Conservation (phyloP, 1,140 invertebrate species). For the Zelostemma sp. region DNA sequence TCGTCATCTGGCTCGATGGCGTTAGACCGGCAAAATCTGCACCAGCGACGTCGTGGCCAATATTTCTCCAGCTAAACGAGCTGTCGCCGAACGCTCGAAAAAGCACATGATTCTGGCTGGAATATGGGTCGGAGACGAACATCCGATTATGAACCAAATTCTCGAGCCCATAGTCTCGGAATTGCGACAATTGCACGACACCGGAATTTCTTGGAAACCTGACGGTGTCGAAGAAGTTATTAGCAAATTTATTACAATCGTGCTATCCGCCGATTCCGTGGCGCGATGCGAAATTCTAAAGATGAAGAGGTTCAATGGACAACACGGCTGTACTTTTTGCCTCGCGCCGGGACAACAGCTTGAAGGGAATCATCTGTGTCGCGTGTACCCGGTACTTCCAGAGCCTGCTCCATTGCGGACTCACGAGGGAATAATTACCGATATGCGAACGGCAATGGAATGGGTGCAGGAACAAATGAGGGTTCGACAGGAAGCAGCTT, state of each 20-base stretch:
- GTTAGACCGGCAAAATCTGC: slow-evolving; percentile 20
- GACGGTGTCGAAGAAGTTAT: background rate
- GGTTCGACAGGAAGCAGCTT: no score
- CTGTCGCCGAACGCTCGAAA: slow-evolving; percentile 31
- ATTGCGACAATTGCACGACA: slow-evolving; percentile 6
- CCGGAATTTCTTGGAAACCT: slow-evolving; percentile 33
- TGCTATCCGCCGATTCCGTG: slow-evolving; percentile 19
- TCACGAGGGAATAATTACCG: no score
- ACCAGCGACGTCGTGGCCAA: slow-evolving; percentile 12
- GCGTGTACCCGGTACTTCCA: no score
- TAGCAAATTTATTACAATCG: slow-evolving; percentile 19
- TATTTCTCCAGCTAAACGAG: slow-evolving; percentile 27
- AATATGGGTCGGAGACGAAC: slow-evolving; percentile 17
- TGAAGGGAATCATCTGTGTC: no score
- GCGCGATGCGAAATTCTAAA: slow-evolving; percentile 11
- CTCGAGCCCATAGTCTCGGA: slow-evolving; percentile 18
- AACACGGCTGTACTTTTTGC: slow-evolving; percentile 17
- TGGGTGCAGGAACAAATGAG: no score
- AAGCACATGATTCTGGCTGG: slow-evolving; percentile 34
- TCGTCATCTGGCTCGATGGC: slow-evolving; percentile 25
- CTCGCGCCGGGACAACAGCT: background rate
- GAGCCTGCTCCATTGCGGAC: no score
- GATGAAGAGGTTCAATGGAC: slow-evolving; percentile 20
- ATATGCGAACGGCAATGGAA: no score
- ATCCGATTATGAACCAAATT: slow-evolving; percentile 16